A percentile compares a stretch with the other conserved stretches of the same genome.
Conservation (phyloP, 2,797 vertebrate species). For the Graptemys geographica region DNA sequence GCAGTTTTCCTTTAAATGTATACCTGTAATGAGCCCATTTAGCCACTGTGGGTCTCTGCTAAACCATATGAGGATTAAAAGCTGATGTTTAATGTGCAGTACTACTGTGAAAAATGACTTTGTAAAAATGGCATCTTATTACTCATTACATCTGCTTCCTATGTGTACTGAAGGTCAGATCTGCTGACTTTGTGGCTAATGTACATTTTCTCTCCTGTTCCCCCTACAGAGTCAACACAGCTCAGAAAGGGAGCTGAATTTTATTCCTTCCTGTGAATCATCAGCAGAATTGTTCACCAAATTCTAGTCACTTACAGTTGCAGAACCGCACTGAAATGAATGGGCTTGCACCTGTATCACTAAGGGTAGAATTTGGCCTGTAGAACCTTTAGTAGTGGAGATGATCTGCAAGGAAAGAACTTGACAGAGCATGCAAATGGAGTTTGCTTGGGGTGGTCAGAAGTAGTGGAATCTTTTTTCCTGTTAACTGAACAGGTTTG, state of each 20-base stretch:
- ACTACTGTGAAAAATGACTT: neutral
- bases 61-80: neutral
- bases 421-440: neutral
- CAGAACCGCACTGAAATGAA: conserved; percentile 10
- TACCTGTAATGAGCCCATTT: neutral
- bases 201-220: conserved; percentile 1
- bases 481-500: neutral
- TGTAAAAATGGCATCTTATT: neutral
- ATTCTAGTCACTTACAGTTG: conserved; percentile 1
- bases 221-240: conserved; percentile 17
- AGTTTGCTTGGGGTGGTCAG: neutral
- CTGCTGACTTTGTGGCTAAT: conserved; percentile 13
- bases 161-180: neutral
- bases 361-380: neutral
- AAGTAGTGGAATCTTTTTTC: neutral
- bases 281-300: conserved; percentile 9
- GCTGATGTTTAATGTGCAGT: neutral
- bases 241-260: conserved; percentile 47
- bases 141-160: neutral
- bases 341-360: neutral
- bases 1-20: rapidly evolving
- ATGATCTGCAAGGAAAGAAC: neutral
- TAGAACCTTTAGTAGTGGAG: neutral
- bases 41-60: conserved; percentile 15
- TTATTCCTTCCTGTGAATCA: conserved; percentile 65